These are phyloP conservation scores for Oreonectes daqikongensis DNA, from an alignment of 2,797 vertebrate genomes.

Conservation along the genomic window DNA sequence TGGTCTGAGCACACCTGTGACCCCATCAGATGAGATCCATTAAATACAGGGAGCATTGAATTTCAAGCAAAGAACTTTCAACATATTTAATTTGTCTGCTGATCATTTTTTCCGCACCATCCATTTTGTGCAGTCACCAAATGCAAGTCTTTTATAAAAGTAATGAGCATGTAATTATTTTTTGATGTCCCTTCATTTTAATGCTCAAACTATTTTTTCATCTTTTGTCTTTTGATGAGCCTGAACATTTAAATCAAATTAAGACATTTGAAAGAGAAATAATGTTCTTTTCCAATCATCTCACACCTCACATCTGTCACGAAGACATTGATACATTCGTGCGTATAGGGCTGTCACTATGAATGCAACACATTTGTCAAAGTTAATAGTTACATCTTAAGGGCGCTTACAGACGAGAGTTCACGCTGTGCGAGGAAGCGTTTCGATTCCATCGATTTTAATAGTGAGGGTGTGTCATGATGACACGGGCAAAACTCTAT, in stretches of 20 bases:
- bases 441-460: not conserved
- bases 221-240: not conserved
- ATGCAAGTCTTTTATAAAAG: not conserved
- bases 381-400: slow-evolving; percentile 14
- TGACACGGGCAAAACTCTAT: not conserved
- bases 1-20: not conserved
- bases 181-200: slow-evolving; percentile 12
- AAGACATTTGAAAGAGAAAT: slow-evolving; percentile 11
- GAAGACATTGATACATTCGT: not conserved
- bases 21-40: no score
- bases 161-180: slow-evolving; percentile 13
- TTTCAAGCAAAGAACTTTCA: not conserved
- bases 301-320: slow-evolving; percentile 23
- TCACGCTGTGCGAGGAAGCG: not conserved
- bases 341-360: not conserved
- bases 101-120: not conserved
- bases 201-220: not conserved
- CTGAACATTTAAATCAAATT: slow-evolving; percentile 19
- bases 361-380: slow-evolving; percentile 1
- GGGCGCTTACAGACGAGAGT: not conserved
- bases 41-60: not conserved
- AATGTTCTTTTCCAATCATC: slow-evolving; percentile 4
- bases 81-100: not conserved
- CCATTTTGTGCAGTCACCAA: slow-evolving; percentile 25
- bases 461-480: not conserved